Evolutionary conservation across 1,140 invertebrate genomes (phyloP).

Genomic region (Trichonephila clavipes): DNA sequence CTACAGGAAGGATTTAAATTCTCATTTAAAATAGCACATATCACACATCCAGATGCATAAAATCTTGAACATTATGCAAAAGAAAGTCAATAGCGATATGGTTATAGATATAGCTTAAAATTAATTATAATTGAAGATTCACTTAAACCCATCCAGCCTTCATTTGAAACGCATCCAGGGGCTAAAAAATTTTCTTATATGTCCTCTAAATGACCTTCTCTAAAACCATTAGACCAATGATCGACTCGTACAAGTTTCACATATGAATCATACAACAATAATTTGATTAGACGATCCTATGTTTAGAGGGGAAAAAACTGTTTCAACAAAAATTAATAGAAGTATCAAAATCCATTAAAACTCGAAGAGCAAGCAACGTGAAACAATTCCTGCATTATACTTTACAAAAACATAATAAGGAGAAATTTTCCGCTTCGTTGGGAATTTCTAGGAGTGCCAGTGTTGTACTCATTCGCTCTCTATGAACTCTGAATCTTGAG

Average conservation of each 20-base stretch:
- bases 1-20: no score
- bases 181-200: background rate
- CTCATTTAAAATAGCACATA: no score
- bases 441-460: background rate
- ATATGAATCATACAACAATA: background rate
- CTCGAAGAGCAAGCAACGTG: background rate
- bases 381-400: conserved; percentile 9
- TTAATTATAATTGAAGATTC: no score
- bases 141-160: no score
- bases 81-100: no score
- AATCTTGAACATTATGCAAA: no score
- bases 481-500: background rate
- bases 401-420: conserved; percentile 1
- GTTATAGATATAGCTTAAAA: no score
- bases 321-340: background rate
- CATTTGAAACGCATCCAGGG: no score
- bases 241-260: background rate
- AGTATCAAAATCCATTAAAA: conserved; percentile 13
- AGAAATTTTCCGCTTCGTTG: background rate
- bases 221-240: background rate
- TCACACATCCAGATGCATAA: no score
- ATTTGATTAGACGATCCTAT: background rate
- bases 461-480: background rate
- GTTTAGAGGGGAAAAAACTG: background rate
- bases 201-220: background rate